Percentiles rank a stretch among this genome's conserved stretches.
These are phyloP conservation scores for Aphelenchoides fujianensis DNA, from an alignment of 1,140 invertebrate genomes.

Conservation along the genomic window DNA sequence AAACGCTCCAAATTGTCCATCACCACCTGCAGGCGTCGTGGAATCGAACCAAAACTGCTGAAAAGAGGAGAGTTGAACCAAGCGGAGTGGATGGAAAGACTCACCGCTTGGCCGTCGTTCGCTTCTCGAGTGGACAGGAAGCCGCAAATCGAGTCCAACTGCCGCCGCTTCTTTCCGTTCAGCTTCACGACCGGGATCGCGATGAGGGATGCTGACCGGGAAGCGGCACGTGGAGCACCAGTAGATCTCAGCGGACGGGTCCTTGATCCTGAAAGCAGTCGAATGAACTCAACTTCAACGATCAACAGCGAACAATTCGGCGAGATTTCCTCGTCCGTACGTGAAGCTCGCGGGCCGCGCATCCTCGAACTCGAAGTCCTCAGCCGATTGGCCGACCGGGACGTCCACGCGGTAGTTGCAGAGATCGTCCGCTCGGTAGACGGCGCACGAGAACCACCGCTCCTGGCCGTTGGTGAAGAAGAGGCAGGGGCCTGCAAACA, in stretches of 20 bases:
- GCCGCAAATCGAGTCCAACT: neutral
- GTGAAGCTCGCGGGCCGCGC: neutral
- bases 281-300: neutral
- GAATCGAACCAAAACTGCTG: constrained; percentile 18
- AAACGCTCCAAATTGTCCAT: neutral
- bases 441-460: constrained; percentile 4
- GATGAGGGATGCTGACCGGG: constrained; percentile 10
- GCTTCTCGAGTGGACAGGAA: neutral
- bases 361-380: constrained; percentile 4
- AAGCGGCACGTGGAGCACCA: constrained; percentile 1
- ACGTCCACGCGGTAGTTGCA: constrained; percentile 17
- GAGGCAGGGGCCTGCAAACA: constrained; percentile 14
- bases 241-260: neutral
- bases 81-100: neutral
- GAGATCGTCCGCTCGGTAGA: constrained; percentile 16
- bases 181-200: constrained; percentile 15
- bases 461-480: neutral
- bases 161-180: neutral
- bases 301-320: constrained; percentile 7
- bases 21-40: neutral
- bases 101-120: constrained; percentile 13
- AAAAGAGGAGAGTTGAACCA: neutral
- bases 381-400: neutral
- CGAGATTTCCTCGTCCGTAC: constrained; percentile 1
- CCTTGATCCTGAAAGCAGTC: neutral